phyloP scores from a whole-genome alignment of 2,113 vertebrate genomes.

The Phoenicopterus ruber region DNA sequence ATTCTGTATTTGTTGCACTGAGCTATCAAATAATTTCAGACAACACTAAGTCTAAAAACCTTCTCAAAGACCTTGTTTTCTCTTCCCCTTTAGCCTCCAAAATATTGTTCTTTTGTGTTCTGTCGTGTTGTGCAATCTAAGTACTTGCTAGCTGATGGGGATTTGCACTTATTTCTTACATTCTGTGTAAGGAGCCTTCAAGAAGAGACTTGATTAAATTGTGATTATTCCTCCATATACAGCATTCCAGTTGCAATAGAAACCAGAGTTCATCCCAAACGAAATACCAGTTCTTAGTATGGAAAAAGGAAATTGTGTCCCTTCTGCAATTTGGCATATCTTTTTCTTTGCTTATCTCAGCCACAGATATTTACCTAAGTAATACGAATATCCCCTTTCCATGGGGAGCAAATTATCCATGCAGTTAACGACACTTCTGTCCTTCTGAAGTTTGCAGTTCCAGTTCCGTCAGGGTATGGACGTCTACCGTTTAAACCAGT shows the following conservation, averaged over 20 bases:
- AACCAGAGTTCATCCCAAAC: background rate
- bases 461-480: background rate
- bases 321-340: background rate
- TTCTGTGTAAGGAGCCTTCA: background rate
- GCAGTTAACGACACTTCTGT: background rate
- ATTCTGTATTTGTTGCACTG: background rate
- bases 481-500: background rate
- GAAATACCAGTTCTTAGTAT: background rate
- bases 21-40: background rate
- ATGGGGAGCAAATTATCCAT: background rate
- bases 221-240: background rate
- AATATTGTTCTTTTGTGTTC: background rate
- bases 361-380: background rate
- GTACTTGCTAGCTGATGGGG: background rate
- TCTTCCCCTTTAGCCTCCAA: background rate
- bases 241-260: background rate
- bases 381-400: background rate
- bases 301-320: background rate
- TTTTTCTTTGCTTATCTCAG: background rate
- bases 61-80: background rate
- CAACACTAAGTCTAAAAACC: background rate
- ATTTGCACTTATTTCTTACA: background rate
- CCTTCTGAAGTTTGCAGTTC: background rate
- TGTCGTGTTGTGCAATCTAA: background rate
- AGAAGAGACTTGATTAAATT: conserved; percentile 13